These are phyloP conservation scores for Sisor rabdophorus DNA, from an alignment of 2,113 vertebrate genomes.

Conservation along the genomic window DNA sequence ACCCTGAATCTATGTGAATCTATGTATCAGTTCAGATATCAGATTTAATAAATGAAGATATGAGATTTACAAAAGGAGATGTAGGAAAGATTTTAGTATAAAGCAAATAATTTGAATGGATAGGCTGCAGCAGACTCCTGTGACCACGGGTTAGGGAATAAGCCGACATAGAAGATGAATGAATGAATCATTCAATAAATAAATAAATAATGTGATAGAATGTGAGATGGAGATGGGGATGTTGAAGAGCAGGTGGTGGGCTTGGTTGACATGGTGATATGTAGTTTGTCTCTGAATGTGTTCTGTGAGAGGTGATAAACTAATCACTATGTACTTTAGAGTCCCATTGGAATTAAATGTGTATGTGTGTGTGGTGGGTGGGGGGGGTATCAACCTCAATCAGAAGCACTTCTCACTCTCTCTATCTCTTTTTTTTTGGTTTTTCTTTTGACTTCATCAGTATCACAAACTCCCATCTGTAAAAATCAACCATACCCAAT, in stretches of 20 bases:
- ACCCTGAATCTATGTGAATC: slow-evolving; percentile 11
- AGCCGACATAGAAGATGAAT: too few relatives aligned
- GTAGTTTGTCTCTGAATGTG: slow-evolving; percentile 44
- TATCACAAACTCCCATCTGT: slow-evolving; percentile 37
- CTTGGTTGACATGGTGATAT: slow-evolving; percentile 39
- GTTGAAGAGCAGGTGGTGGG: slow-evolving; percentile 22
- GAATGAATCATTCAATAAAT: background rate
- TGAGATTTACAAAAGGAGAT: background rate
- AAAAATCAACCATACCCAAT: background rate
- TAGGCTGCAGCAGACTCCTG: too few relatives aligned
- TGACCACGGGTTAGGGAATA: too few relatives aligned
- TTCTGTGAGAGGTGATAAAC: slow-evolving; percentile 50
- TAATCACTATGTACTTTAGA: slow-evolving; percentile 60
- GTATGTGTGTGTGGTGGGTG: slow-evolving; percentile 48
- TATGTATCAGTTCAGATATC: background rate
- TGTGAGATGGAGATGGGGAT: background rate
- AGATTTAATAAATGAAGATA: background rate
- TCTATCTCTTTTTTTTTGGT: slow-evolving; percentile 34
- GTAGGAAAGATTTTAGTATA: background rate
- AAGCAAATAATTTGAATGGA: too few relatives aligned
- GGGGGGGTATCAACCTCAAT: slow-evolving; percentile 62
- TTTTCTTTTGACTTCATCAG: slow-evolving; percentile 26
- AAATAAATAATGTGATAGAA: slow-evolving; percentile 10
- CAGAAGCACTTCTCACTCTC: slow-evolving; percentile 28
- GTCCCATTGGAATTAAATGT: slow-evolving; percentile 60